These are phyloP conservation scores for Triops cancriformis DNA, from an alignment of 1,140 invertebrate genomes.

Conservation along the genomic window DNA sequence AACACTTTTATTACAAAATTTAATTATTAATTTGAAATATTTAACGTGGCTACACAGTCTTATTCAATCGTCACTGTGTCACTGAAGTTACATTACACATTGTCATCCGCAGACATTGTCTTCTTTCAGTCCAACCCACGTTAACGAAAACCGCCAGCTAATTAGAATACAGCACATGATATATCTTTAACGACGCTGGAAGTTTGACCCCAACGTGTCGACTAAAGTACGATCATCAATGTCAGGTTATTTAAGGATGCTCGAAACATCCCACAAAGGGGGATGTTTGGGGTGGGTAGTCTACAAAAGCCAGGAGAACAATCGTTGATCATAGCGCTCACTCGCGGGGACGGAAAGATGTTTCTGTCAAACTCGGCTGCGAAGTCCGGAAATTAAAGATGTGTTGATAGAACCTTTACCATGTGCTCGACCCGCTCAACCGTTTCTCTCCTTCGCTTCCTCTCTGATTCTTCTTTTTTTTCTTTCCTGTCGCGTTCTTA, in stretches of 20 bases:
- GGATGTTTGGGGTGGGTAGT: background rate
- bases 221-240: background rate
- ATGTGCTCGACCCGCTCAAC: background rate
- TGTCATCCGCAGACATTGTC: background rate
- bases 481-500: too few relatives aligned
- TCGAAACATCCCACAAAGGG: background rate
- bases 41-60: too few relatives aligned
- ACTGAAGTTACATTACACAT: too few relatives aligned
- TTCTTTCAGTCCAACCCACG: background rate
- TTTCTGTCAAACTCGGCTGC: background rate
- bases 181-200: background rate
- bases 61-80: too few relatives aligned
- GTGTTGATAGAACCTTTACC: background rate
- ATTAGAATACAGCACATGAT: background rate
- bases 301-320: background rate
- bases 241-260: background rate
- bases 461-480: background rate
- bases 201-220: background rate
- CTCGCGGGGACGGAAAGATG: background rate
- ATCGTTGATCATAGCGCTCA: background rate
- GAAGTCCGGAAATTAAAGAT: constrained; percentile 14
- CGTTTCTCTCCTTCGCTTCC: background rate
- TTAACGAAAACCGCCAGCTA: background rate
- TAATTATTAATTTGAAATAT: too few relatives aligned
- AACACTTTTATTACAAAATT: too few relatives aligned